phyloP scores from a whole-genome alignment of 2,113 vertebrate species.

The Echinops telfairi region DNA sequence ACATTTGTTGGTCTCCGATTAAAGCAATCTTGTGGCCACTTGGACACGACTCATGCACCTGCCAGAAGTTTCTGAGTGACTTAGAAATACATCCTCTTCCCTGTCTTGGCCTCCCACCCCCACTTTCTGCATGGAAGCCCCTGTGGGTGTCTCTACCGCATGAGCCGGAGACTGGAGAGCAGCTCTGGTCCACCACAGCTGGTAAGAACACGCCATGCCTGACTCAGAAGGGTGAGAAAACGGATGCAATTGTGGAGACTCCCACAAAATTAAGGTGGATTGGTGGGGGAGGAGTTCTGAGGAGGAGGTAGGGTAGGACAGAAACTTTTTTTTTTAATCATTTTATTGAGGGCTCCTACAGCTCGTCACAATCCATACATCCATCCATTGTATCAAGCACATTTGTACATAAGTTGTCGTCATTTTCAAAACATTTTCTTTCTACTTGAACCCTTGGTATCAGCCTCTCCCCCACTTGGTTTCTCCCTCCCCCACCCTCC shows the following conservation, averaged over 20 bases:
- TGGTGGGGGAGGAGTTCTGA: background rate
- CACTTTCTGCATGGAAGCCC: slow-evolving; percentile 22
- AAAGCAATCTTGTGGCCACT: slow-evolving; percentile 81
- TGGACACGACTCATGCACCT: slow-evolving; percentile 79
- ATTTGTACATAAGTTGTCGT: no score
- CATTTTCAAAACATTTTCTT: no score
- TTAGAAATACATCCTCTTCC: slow-evolving; percentile 56
- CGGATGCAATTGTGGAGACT: background rate
- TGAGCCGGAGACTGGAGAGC: slow-evolving; percentile 6
- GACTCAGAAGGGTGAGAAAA: background rate
- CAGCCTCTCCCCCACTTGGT: no score
- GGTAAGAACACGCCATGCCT: no score
- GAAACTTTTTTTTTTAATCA: background rate
- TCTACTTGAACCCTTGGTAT: no score
- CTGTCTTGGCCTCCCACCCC: slow-evolving; percentile 58
- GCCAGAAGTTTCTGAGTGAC: slow-evolving; percentile 75
- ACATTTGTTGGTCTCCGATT: slow-evolving; percentile 88
- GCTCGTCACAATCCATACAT: no score
- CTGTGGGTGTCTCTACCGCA: slow-evolving; percentile 25
- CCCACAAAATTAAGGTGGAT: background rate
- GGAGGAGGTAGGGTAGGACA: background rate
- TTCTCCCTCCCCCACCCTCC: no score
- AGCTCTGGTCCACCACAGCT: background rate
- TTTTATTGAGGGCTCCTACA: no score
- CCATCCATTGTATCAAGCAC: no score